Conservation (phyloP, 1,140 invertebrate genomes). For the Neelides sp. region DNA sequence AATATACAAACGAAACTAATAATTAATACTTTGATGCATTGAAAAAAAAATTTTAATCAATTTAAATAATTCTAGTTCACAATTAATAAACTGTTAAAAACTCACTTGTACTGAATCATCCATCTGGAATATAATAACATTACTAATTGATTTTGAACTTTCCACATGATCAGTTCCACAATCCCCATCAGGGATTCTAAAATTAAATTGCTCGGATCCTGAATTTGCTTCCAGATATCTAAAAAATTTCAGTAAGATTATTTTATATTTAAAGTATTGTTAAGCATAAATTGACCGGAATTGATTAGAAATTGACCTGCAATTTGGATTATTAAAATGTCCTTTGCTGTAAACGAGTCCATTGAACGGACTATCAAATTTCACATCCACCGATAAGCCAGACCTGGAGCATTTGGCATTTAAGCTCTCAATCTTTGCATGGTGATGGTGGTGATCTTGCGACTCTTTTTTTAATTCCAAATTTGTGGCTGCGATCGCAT, state of each 20-base stretch:
- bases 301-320: constrained; percentile 41
- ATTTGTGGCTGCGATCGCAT: too few relatives aligned
- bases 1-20: too few relatives aligned
- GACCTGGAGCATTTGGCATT: constrained; percentile 47
- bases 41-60: too few relatives aligned
- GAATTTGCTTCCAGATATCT: constrained; percentile 49
- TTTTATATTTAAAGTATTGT: constrained; percentile 1
- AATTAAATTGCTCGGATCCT: constrained; percentile 42
- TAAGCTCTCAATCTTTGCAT: constrained; percentile 42
- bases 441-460: too few relatives aligned
- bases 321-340: constrained; percentile 49
- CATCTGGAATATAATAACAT: constrained; percentile 50
- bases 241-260: constrained; percentile 12
- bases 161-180: constrained; percentile 44
- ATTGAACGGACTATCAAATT: constrained; percentile 50
- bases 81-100: too few relatives aligned
- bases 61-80: too few relatives aligned
- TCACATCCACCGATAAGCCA: constrained; percentile 49
- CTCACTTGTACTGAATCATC: constrained; percentile 47
- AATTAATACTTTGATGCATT: too few relatives aligned
- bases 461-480: too few relatives aligned
- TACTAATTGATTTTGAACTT: constrained; percentile 47
- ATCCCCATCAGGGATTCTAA: constrained; percentile 48
- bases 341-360: constrained; percentile 63
- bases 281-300: background rate